Conservation (phyloP, 1,140 invertebrate species). For the Drosophila pectinifera region DNA sequence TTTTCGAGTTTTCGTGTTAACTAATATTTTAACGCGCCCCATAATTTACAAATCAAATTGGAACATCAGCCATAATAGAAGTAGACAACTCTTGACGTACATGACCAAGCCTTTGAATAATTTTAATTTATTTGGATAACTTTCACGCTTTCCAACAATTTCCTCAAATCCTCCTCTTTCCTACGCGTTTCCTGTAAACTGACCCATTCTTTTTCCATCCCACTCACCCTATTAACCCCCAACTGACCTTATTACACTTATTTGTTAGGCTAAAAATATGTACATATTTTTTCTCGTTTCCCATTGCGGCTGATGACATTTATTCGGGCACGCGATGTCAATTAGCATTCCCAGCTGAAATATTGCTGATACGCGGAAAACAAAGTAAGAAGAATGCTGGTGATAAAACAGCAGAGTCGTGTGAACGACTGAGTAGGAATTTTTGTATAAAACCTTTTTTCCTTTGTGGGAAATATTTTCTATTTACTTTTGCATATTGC, state of each 20-base stretch:
- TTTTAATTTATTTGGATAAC: conserved; percentile 47
- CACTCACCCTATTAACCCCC: conserved; percentile 35
- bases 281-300: conserved; percentile 28
- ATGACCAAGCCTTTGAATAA: conserved; percentile 2
- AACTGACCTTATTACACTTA: conserved; percentile 58
- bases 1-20: not conserved
- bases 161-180: conserved; percentile 6
- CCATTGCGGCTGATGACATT: conserved; percentile 40
- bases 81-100: not conserved
- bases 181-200: conserved; percentile 66
- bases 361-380: conserved; percentile 38
- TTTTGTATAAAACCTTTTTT: conserved; percentile 13
- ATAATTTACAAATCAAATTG: not conserved
- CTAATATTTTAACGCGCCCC: too few species aligned
- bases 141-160: conserved; percentile 47
- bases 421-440: conserved; percentile 30
- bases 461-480: conserved; percentile 29
- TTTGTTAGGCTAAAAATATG: conserved; percentile 50
- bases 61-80: not conserved
- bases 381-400: conserved; percentile 28
- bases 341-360: conserved; percentile 49
- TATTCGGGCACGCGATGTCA: conserved; percentile 58
- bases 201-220: conserved; percentile 11
- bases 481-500: conserved; percentile 20
- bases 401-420: conserved; percentile 25